phyloP scores from a whole-genome alignment of 1,140 invertebrate genomes.

The Branchinecta lindahli region DNA sequence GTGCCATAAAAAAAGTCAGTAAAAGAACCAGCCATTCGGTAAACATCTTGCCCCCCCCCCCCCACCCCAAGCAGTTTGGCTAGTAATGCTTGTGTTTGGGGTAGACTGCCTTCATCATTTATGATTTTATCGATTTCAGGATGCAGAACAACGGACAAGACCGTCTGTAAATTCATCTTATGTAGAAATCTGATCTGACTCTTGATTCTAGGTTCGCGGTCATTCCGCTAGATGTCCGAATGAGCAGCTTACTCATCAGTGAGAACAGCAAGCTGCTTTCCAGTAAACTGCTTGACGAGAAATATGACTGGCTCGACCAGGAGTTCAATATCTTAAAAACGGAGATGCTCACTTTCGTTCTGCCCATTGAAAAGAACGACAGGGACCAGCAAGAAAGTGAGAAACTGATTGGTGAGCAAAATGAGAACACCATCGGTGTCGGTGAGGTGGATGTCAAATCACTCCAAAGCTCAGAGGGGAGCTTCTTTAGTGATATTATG shows the following conservation, averaged over 20 bases:
- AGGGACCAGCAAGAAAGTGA: not conserved
- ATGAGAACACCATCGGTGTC: not conserved
- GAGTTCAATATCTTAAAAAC: not conserved
- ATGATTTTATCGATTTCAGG: too few relatives aligned
- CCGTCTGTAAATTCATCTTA: too few relatives aligned
- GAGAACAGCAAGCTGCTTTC: not conserved
- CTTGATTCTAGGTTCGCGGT: too few relatives aligned
- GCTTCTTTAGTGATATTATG: conserved; percentile 4
- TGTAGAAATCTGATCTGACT: too few relatives aligned
- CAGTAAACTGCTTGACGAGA: not conserved
- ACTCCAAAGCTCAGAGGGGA: not conserved
- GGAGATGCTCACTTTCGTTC: not conserved
- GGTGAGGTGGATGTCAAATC: not conserved
- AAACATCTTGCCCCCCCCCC: too few relatives aligned
- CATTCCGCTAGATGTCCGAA: too few relatives aligned
- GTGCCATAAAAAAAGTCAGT: too few relatives aligned
- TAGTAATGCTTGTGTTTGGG: too few relatives aligned
- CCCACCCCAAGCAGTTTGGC: too few relatives aligned
- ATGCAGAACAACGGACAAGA: too few relatives aligned
- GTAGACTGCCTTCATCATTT: too few relatives aligned
- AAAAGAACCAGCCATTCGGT: too few relatives aligned
- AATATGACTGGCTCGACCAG: not conserved
- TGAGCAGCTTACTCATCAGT: not conserved
- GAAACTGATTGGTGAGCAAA: not conserved
- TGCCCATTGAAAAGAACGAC: not conserved